Conservation (phyloP, 2,113 vertebrate genomes). For the Okapia johnstoni region DNA sequence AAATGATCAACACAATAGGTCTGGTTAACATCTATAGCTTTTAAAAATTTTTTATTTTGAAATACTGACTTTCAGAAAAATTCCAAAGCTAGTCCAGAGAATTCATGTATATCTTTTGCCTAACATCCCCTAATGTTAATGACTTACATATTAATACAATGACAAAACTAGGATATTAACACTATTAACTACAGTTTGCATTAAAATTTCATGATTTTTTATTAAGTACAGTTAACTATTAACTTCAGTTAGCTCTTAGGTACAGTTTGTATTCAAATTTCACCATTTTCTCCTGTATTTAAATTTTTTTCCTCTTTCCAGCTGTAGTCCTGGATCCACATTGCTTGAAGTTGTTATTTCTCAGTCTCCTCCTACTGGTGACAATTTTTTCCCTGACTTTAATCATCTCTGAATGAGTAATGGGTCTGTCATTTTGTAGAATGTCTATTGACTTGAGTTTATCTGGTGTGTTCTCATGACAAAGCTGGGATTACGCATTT, state of each 20-base stretch:
- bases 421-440: not conserved
- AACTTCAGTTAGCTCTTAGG: not conserved
- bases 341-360: not conserved
- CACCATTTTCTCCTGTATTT: fast-evolving
- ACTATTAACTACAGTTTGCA: not conserved
- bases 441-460: fast-evolving
- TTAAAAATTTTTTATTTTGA: not conserved
- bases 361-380: not conserved
- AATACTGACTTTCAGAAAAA: not conserved
- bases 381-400: not conserved
- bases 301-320: not conserved
- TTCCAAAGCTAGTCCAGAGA: not conserved
- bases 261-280: not conserved
- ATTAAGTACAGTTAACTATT: not conserved
- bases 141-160: not conserved
- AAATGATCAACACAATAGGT: not conserved
- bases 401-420: not conserved
- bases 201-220: not conserved
- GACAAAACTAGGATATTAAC: not conserved
- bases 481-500: not conserved
- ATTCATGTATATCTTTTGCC: not conserved
- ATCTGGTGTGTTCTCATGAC: not conserved
- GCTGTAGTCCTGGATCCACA: not conserved
- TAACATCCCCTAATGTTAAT: not conserved
- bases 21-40: not conserved